Evolutionary conservation across 2,888 invertebrate genomes (phyloP).

Genomic region (Tachina grossa): DNA sequence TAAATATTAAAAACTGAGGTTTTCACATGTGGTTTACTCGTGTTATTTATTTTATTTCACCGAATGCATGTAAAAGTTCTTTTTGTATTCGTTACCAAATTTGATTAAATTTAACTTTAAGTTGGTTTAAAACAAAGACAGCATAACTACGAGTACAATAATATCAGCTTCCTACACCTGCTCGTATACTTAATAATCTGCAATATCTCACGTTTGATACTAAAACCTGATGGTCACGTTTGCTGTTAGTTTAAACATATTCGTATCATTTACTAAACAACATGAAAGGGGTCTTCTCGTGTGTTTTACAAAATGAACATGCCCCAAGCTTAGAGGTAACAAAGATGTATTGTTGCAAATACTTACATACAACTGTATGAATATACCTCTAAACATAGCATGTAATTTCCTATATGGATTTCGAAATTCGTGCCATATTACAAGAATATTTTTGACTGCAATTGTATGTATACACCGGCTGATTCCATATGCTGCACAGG

Average conservation of each 20-base stretch:
- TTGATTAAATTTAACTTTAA: neutral
- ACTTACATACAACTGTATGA: neutral
- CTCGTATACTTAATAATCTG: neutral
- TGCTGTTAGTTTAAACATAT: neutral
- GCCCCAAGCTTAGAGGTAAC: neutral
- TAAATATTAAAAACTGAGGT: neutral
- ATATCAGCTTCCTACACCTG: neutral
- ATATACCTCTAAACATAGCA: too few species aligned
- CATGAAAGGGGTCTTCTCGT: neutral
- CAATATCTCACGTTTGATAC: neutral
- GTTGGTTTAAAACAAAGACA: neutral
- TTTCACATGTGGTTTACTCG: neutral
- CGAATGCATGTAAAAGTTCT: too few species aligned
- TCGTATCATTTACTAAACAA: neutral
- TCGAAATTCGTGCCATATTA: too few species aligned
- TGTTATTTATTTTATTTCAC: neutral
- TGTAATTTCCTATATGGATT: too few species aligned
- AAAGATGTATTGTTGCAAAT: neutral
- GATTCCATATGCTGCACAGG: too few species aligned
- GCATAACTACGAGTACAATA: neutral
- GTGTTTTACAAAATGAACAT: constrained; percentile 17
- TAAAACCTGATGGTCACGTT: constrained; percentile 30
- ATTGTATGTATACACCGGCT: too few species aligned
- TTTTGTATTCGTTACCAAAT: too few species aligned
- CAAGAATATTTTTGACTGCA: too few species aligned